Percentiles rank a stretch among this genome's conserved stretches.
phyloP scores from a whole-genome alignment of 2,888 invertebrate species.

The Leptogaster cylindrica region DNA sequence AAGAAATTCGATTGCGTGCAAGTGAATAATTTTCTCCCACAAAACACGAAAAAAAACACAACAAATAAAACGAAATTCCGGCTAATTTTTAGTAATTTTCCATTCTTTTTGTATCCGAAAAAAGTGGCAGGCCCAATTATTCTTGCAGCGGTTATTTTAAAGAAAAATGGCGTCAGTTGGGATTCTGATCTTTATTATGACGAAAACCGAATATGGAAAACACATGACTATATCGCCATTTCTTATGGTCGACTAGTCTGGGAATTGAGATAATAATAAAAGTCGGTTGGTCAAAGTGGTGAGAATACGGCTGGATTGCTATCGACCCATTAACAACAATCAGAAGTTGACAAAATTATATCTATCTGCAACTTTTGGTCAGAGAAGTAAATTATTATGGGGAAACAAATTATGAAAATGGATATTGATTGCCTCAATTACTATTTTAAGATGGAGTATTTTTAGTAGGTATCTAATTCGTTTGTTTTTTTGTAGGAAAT shows the following conservation, averaged over 20 bases:
- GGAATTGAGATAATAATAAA: too few species aligned
- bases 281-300: slow-evolving; percentile 2
- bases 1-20: slow-evolving; percentile 11
- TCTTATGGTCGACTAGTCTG: too few species aligned
- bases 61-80: neutral
- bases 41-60: neutral
- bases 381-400: neutral
- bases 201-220: neutral
- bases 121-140: slow-evolving; percentile 19
- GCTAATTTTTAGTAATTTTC: slow-evolving; percentile 29
- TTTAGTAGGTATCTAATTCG: too few species aligned
- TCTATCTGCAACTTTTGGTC: slow-evolving; percentile 8
- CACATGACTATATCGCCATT: neutral
- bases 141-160: neutral
- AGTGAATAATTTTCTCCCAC: neutral
- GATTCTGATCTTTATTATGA: neutral
- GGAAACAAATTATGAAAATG: neutral
- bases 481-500: too few species aligned
- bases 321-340: slow-evolving; percentile 19
- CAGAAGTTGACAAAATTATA: slow-evolving; percentile 28
- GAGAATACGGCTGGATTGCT: neutral
- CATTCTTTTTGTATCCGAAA: neutral
- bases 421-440: slow-evolving; percentile 15
- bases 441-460: too few species aligned
- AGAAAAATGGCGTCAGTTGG: slow-evolving; percentile 30